A percentile compares a stretch with the other conserved stretches of the same genome.
Conservation (phyloP, 2,797 vertebrate genomes). For the Ceyx erithaca region DNA sequence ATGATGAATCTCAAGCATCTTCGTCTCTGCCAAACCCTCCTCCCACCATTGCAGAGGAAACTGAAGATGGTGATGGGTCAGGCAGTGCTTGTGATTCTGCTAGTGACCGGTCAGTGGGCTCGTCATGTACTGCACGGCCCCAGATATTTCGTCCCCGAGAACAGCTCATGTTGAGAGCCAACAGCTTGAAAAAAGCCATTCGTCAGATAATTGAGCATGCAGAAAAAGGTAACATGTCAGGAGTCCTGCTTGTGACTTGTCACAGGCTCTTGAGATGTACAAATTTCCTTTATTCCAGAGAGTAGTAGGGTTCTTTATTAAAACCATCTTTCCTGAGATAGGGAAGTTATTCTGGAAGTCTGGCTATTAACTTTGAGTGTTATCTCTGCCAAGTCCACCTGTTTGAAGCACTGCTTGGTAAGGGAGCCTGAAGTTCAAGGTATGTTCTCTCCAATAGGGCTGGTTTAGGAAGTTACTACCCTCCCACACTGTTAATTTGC, state of each 20-base stretch:
- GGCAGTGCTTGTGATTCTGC: conserved; percentile 68
- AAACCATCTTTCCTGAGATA: not conserved
- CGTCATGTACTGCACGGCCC: conserved; percentile 78
- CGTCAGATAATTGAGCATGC: conserved; percentile 97
- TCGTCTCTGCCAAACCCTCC: conserved; percentile 84
- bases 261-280: not conserved
- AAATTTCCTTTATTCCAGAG: not conserved
- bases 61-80: conserved; percentile 83
- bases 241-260: not conserved
- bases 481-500: not conserved
- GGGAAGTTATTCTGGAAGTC: not conserved
- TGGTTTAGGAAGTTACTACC: conserved; percentile 11
- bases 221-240: conserved; percentile 85
- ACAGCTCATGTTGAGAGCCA: conserved; percentile 95
- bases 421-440: not conserved
- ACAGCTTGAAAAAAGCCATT: conserved; percentile 97
- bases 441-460: not conserved
- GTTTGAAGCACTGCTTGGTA: not conserved
- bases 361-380: not conserved
- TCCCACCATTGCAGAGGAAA: conserved; percentile 91
- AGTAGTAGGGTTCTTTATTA: not conserved
- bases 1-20: conserved; percentile 91
- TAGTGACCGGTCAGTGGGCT: conserved; percentile 49
- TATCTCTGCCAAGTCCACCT: not conserved
- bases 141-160: conserved; percentile 93